Evolutionary conservation across 2,797 vertebrate species (phyloP).

Genomic region (Acanthiza pusilla): DNA sequence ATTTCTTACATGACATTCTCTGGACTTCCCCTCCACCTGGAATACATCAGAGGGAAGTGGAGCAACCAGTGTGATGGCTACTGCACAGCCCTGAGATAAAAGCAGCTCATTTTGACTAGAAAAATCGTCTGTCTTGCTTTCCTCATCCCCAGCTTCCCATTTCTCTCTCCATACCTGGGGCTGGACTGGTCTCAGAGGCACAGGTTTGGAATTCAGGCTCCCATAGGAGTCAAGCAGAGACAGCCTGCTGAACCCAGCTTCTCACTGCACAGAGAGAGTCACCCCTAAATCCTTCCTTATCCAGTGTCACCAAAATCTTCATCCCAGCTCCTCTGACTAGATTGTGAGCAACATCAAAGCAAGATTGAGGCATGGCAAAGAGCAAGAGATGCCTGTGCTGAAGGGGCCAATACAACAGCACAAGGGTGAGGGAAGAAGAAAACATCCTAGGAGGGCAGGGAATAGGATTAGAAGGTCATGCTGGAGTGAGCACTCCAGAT

Average conservation of each 20-base stretch:
- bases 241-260: neutral
- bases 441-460: neutral
- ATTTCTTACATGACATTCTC: slow-evolving; percentile 39
- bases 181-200: neutral
- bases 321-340: neutral
- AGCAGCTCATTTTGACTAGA: neutral
- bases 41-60: slow-evolving; percentile 28
- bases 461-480: neutral
- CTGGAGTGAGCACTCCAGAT: neutral
- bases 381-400: neutral
- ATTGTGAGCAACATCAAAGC: neutral
- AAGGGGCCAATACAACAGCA: neutral
- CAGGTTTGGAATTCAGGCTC: neutral
- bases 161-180: neutral
- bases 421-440: neutral
- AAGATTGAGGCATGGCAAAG: neutral
- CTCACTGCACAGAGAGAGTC: neutral
- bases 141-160: neutral
- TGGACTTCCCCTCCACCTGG: slow-evolving; percentile 50
- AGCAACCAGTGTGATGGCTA: neutral
- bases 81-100: neutral
- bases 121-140: neutral
- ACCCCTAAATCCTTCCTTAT: neutral
- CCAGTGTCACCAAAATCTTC: neutral
- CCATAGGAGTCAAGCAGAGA: neutral